Conservation (phyloP, 2,113 vertebrate genomes). For the Pomatorhinus ruficollis region DNA sequence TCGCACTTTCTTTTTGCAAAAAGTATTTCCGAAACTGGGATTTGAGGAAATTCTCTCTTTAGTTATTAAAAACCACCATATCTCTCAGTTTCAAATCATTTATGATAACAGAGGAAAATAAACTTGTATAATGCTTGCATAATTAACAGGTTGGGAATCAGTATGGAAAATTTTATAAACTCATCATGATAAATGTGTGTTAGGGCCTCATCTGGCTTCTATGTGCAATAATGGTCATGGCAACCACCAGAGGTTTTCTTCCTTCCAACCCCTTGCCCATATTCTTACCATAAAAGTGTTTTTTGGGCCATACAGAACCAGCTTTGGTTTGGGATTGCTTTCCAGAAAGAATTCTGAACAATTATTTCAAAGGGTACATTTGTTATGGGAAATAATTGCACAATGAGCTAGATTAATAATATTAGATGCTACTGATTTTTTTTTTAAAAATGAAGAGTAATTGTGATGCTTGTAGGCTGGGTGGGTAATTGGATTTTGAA, state of each 20-base stretch:
- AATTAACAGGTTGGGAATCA: not conserved
- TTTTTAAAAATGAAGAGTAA: not conserved
- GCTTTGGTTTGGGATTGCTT: not conserved
- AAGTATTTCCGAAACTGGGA: not conserved
- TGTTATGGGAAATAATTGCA: not conserved
- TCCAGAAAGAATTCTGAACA: not conserved
- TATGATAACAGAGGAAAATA: not conserved
- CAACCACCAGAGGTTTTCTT: not conserved
- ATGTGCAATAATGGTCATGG: not conserved
- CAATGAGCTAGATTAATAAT: not conserved
- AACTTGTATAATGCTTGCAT: not conserved
- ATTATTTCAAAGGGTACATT: not conserved
- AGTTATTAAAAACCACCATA: not conserved
- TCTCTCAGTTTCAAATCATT: not conserved
- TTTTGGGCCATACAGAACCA: not conserved
- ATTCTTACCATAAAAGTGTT: not conserved
- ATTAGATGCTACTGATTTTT: not conserved
- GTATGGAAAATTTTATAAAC: not conserved
- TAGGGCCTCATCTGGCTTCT: not conserved
- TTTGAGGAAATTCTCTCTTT: not conserved
- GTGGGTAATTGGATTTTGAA: not conserved
- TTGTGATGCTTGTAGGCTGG: not conserved
- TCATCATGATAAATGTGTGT: not conserved
- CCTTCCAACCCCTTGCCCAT: not conserved
- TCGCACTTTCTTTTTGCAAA: not conserved